Evolutionary conservation across 1,140 invertebrate genomes (phyloP), one percentile per base, ranked within the genome.

Genomic region (Melanaphis sacchari): DNA sequence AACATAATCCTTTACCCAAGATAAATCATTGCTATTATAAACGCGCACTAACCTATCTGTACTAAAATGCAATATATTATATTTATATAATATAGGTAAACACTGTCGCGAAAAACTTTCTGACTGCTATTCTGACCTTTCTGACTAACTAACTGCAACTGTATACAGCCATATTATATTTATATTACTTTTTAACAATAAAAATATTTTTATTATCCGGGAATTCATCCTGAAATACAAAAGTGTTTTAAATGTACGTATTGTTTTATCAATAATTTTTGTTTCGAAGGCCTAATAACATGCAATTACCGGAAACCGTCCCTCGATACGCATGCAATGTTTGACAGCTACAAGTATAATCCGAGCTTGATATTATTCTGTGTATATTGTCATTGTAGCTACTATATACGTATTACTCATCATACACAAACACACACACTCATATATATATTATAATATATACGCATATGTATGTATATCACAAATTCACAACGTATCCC

Each of bases 251-350:
- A 93, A 93, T 91, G 46, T 54, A 36, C 38, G 93, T 52, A n/a
- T 87, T 91, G 91, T 91, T 95, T 85, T 94, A 97, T 97, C 97
- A 98, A 24, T 97, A 97, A 90, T 96, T 99, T 92, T 93, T 93
- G 91, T 93, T 41, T 85, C 91, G 36, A 84, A 93, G 76, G 91
- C 91, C 91, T 93, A 93, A 93, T 54, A 85, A 54, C 91, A 93
- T 84, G 91, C 91, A 85, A 93, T 84, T 93, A 93, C 91, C 81
- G n/a, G 21, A 99, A 99, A 95, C 98, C 98, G 2, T 96, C 96
- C 0, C 99, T 98, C 94, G 96, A 97, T 95, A 95, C 96, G 24
- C 94, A 95, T n/a, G 99, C 99, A 95, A 93, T 99, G 5, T 96
- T 97, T 93, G 89, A 90, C 89, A 98, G 97, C 89, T 94, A 99